phyloP scores from a whole-genome alignment of 1,140 invertebrate genomes.

The Oedothorax gibbosus region DNA sequence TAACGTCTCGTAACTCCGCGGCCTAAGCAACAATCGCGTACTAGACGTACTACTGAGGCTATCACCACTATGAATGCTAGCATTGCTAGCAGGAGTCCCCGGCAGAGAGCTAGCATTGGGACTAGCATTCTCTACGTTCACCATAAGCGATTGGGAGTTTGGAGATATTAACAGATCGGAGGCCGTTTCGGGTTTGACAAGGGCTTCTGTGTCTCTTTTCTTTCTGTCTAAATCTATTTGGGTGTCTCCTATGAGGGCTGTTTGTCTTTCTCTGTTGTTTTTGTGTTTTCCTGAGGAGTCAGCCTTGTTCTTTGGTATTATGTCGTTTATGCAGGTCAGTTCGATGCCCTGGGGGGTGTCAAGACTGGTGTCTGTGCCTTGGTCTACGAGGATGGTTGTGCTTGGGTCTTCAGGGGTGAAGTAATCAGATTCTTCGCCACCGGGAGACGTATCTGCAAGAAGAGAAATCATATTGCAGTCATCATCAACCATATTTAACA shows the following conservation, averaged over 20 bases:
- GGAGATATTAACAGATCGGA: slow-evolving; percentile 53
- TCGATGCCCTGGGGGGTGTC: slow-evolving; percentile 60
- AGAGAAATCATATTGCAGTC: not conserved
- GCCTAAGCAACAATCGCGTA: slow-evolving; percentile 70
- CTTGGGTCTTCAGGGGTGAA: slow-evolving; percentile 64
- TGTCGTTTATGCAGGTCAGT: not conserved
- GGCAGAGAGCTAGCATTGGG: slow-evolving; percentile 54
- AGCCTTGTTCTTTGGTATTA: not conserved
- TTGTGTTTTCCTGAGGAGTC: slow-evolving; percentile 39
- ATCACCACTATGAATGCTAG: slow-evolving; percentile 74
- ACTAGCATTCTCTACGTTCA: slow-evolving; percentile 44
- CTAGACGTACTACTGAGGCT: slow-evolving; percentile 81
- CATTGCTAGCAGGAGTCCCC: slow-evolving; percentile 74
- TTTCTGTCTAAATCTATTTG: not conserved
- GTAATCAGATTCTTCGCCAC: slow-evolving; percentile 64
- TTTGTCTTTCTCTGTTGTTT: slow-evolving; percentile 18
- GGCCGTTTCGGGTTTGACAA: slow-evolving; percentile 17
- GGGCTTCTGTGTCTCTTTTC: slow-evolving; percentile 5
- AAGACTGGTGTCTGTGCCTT: slow-evolving; percentile 55
- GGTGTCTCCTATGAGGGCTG: slow-evolving; percentile 18
- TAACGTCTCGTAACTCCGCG: slow-evolving; percentile 43
- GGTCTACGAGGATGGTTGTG: slow-evolving; percentile 62
- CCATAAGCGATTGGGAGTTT: slow-evolving; percentile 19
- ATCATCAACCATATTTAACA: too few species aligned
- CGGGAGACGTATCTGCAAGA: slow-evolving; percentile 61